A percentile compares a stretch with the other conserved stretches of the same genome.
These are phyloP conservation scores for Samia ricini DNA, from an alignment of 1,140 invertebrate genomes.

Conservation along the genomic window DNA sequence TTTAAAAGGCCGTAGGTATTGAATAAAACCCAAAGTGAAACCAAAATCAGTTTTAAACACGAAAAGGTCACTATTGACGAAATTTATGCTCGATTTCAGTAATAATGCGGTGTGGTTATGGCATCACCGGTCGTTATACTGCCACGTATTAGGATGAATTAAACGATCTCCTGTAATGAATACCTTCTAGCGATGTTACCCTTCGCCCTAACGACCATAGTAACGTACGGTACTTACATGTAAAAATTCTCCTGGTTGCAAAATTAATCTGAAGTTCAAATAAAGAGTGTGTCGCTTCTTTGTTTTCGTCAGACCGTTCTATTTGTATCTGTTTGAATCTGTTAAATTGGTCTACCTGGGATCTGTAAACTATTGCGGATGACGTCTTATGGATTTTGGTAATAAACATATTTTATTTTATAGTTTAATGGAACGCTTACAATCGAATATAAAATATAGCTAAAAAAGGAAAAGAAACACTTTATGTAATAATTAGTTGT, in stretches of 20 bases:
- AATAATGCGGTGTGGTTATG: background rate
- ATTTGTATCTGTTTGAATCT: too few relatives aligned
- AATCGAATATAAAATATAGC: too few relatives aligned
- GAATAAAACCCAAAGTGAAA: background rate
- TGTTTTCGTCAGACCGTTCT: too few relatives aligned
- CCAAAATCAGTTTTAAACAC: background rate
- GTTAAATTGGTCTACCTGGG: too few relatives aligned
- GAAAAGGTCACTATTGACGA: background rate
- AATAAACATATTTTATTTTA: too few relatives aligned
- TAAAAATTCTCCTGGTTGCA: background rate
- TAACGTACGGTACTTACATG: background rate
- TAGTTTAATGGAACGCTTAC: too few relatives aligned
- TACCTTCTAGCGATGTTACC: background rate
- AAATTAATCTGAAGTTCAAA: too few relatives aligned
- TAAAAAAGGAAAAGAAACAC: too few relatives aligned
- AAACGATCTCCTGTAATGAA: background rate
- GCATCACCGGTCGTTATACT: background rate
- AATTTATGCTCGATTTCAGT: constrained; percentile 1
- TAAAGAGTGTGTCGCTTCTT: too few relatives aligned
- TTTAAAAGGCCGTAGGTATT: background rate
- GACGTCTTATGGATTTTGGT: too few relatives aligned
- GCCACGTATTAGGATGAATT: background rate
- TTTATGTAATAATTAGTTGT: too few relatives aligned
- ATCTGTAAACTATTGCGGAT: too few relatives aligned
- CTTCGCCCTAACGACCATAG: background rate